Conservation (phyloP, 2,113 vertebrate species). For the Calonectris borealis region DNA sequence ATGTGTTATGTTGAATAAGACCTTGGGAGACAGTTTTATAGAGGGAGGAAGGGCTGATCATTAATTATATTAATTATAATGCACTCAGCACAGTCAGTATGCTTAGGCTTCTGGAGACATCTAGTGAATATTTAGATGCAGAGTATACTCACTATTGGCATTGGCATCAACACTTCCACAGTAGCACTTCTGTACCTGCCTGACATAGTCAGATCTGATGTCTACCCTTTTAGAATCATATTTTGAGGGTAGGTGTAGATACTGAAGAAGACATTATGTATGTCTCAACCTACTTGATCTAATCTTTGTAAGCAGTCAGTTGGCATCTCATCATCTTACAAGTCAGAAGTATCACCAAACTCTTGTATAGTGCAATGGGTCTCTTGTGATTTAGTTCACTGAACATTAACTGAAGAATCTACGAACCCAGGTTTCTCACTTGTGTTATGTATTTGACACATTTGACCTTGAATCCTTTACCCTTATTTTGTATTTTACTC, state of each 20-base stretch:
- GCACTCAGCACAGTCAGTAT: neutral
- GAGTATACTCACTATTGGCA: neutral
- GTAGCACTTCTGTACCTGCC: neutral
- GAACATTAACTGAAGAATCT: neutral
- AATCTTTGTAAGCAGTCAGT: neutral
- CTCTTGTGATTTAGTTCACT: neutral
- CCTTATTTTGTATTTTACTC: neutral
- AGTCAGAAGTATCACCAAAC: neutral
- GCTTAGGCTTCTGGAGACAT: neutral
- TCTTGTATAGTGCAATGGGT: neutral
- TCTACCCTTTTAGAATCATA: neutral
- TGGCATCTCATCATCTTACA: neutral
- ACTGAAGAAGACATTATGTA: neutral
- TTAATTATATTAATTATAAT: neutral
- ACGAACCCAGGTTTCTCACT: neutral
- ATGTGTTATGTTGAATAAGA: neutral
- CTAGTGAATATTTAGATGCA: neutral
- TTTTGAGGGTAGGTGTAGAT: neutral
- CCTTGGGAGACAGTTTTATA: neutral
- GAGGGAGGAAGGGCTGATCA: neutral
- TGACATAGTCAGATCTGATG: neutral
- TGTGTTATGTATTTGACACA: neutral
- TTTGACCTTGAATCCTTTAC: neutral
- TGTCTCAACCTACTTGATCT: neutral
- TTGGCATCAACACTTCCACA: neutral